These are phyloP conservation scores for Eupithecia subfuscata DNA, from an alignment of 2,888 invertebrate species.

Conservation along the genomic window DNA sequence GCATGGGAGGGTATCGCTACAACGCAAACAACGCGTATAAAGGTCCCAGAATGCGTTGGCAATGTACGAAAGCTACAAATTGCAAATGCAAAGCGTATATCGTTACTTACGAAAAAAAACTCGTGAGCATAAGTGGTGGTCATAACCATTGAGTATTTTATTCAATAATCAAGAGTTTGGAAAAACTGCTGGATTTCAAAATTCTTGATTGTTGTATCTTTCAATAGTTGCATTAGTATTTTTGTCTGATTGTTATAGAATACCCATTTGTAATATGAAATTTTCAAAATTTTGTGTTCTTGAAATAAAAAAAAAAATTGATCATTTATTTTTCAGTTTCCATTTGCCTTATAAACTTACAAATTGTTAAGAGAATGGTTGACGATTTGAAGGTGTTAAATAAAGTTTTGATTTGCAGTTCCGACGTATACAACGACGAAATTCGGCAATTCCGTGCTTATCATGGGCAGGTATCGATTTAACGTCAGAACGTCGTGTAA, in stretches of 20 bases:
- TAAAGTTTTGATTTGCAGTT: neutral
- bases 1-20: conserved; percentile 8
- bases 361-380: too few relatives aligned
- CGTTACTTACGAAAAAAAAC: conserved; percentile 48
- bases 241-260: neutral
- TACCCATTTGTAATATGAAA: neutral
- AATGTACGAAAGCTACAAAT: conserved; percentile 44
- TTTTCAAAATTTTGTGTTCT: neutral
- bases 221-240: neutral
- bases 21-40: conserved; percentile 31
- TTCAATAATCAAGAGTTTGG: neutral
- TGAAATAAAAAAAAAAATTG: too few relatives aligned
- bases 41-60: conserved; percentile 48
- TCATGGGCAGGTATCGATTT: conserved; percentile 10
- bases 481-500: conserved; percentile 31
- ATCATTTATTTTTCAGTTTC: neutral
- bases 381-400: neutral
- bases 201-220: too few relatives aligned
- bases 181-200: neutral
- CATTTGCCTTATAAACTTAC: neutral
- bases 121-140: conserved; percentile 43
- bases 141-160: conserved; percentile 41
- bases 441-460: conserved; percentile 1
- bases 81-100: conserved; percentile 55
- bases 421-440: neutral